Evolutionary conservation across 2,888 invertebrate species (phyloP).

Genomic region (Diarsia mendica): DNA sequence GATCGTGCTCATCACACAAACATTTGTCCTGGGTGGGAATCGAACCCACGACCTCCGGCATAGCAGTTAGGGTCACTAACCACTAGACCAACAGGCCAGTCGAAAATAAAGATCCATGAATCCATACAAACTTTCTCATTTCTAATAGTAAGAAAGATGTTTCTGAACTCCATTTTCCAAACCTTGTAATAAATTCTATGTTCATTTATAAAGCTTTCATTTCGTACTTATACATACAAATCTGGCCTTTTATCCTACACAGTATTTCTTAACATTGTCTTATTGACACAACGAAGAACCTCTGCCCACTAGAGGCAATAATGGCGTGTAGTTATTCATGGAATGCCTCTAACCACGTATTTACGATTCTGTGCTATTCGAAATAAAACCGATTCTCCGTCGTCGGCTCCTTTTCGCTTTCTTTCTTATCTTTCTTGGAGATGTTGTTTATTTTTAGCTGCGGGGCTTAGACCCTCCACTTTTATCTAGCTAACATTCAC

Average conservation of each 20-base stretch:
- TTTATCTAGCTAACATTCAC: constrained; percentile 12
- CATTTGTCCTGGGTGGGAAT: too few relatives aligned
- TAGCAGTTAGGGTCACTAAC: too few relatives aligned
- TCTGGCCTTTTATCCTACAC: neutral
- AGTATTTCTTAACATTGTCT: constrained; percentile 36
- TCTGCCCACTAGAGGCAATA: constrained; percentile 45
- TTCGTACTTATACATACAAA: neutral
- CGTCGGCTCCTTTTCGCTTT: constrained; percentile 23
- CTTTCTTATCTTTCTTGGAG: constrained; percentile 31
- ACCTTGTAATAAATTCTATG: constrained; percentile 2
- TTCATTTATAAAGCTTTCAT: constrained; percentile 19
- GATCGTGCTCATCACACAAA: too few relatives aligned
- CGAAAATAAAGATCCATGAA: neutral
- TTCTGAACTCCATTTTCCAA: neutral
- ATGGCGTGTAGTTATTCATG: constrained; percentile 52
- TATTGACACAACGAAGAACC: constrained; percentile 35
- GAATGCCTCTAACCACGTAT: constrained; percentile 43
- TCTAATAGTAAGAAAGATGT: neutral
- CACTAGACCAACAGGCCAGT: too few relatives aligned
- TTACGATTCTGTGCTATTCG: constrained; percentile 44
- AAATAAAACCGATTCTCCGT: constrained; percentile 49
- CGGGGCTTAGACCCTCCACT: constrained; percentile 22
- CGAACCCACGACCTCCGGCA: too few relatives aligned
- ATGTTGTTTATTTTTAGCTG: constrained; percentile 52
- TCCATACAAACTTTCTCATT: neutral